Percentiles rank a stretch among this genome's conserved stretches.
Conservation (phyloP, 2,888 invertebrate genomes). For the Bugula neritina region DNA sequence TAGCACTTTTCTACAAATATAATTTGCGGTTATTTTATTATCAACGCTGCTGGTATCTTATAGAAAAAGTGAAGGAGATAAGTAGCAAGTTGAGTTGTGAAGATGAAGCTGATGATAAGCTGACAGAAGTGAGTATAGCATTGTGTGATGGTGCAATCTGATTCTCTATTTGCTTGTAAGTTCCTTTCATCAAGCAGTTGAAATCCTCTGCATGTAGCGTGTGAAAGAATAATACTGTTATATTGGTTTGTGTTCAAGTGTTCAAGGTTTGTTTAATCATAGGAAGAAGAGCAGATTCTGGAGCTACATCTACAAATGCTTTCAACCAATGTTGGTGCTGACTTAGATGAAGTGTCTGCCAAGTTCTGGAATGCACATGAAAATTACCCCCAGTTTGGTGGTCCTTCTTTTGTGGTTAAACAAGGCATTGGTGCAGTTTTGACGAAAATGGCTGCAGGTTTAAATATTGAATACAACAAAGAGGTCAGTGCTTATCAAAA, state of each 20-base stretch:
- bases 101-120: slow-evolving; percentile 3
- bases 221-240: too few relatives aligned
- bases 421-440: slow-evolving; percentile 50
- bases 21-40: too few relatives aligned
- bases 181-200: too few relatives aligned
- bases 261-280: background rate
- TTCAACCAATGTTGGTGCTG: slow-evolving; percentile 55
- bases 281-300: slow-evolving; percentile 52
- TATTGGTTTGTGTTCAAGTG: too few relatives aligned
- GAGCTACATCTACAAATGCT: slow-evolving; percentile 55
- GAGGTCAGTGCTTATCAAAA: slow-evolving; percentile 44
- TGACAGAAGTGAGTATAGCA: background rate
- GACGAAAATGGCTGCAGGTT: slow-evolving; percentile 44
- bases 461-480: slow-evolving; percentile 47
- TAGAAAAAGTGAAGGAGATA: slow-evolving; percentile 22
- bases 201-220: too few relatives aligned
- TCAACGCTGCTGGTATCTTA: background rate
- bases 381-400: slow-evolving; percentile 54
- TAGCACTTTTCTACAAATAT: too few relatives aligned
- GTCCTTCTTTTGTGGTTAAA: slow-evolving; percentile 51
- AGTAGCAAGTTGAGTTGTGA: background rate
- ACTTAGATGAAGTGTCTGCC: slow-evolving; percentile 50
- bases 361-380: slow-evolving; percentile 57
- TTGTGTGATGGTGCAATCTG: too few relatives aligned
- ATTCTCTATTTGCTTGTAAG: too few relatives aligned